Evolutionary conservation across 2,888 invertebrate species (phyloP), one percentile per base, ranked within the genome.

Genomic region (Gandaritis pyraliata): DNA sequence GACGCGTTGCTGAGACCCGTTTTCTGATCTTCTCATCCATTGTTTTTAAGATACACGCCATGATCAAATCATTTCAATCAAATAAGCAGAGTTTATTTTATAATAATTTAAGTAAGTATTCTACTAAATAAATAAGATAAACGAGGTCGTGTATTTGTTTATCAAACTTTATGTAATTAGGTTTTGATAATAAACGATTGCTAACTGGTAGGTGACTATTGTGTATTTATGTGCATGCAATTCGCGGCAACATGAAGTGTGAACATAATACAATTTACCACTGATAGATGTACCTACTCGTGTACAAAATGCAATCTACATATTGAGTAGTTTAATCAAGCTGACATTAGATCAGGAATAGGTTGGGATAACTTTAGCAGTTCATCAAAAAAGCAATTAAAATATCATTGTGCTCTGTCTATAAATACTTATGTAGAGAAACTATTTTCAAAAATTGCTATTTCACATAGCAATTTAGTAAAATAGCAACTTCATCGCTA

Each of bases 281-380:
- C 13, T 18, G 13, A 41, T 43, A 15, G n/a, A n/a, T 29, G 16
- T 45, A 16, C 33, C 33, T 36, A 15, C 16, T 10, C 16, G 11
- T 33, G 48, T 52, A 46, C 51, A 56, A 56, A 61, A 61, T 51
- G 51, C 56, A 56, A 61, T 61, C 56, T 56, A 41, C 61, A 61
- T 61, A 56, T 43, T 46, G 23, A 61, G 15, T 41, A 56, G 61
- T 61, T 56, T 61, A 61, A 61, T 56, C 51, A 61, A 36, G 51
- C 56, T 39, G 39, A 56, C 51, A 61, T 56, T 51, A 61, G 41
- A 38, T 45, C 18, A 38, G 16, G 12, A 43, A 38, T 54, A 46
- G 43, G 16, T 16, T n/a, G 33, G 5, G 33, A 33, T 33, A 33
- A 8, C 23, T 23, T 23, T 23, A 33, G 10, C 33, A 33, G 33